Evolutionary conservation across 2,113 vertebrate genomes (phyloP).

Genomic region (Condylura cristata): DNA sequence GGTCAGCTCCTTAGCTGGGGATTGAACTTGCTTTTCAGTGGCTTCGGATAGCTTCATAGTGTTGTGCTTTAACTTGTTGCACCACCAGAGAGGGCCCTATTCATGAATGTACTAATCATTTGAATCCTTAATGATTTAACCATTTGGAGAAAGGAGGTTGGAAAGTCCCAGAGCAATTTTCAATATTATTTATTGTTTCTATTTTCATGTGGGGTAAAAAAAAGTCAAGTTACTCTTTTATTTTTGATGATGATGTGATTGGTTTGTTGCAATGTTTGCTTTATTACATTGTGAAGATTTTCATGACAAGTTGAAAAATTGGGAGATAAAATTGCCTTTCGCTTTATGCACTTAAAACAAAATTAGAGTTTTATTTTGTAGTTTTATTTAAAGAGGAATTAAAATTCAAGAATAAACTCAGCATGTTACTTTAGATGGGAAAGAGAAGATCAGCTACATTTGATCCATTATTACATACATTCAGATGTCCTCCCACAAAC

Average conservation of each 20-base stretch:
- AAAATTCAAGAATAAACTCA: slow-evolving; percentile 15
- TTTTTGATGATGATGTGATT: neutral
- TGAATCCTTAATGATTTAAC: neutral
- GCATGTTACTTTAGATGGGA: neutral
- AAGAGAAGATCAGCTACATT: neutral
- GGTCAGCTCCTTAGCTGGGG: no score
- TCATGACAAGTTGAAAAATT: neutral
- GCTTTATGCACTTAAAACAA: neutral
- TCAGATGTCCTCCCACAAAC: neutral
- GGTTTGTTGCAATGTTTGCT: neutral
- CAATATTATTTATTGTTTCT: slow-evolving; percentile 23
- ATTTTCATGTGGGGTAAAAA: neutral
- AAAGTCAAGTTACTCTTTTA: neutral
- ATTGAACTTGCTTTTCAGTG: no score
- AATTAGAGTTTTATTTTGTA: slow-evolving; percentile 27
- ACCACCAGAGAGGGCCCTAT: no score
- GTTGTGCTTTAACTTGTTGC: no score
- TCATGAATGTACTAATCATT: slow-evolving; percentile 7
- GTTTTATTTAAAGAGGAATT: slow-evolving; percentile 41
- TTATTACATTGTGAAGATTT: neutral
- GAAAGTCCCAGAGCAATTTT: neutral
- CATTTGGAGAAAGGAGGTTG: neutral
- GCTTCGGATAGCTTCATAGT: no score
- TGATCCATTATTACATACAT: neutral
- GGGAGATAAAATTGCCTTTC: neutral